phyloP scores from a whole-genome alignment of 2,113 vertebrate species.

The Oryzias melastigma region DNA sequence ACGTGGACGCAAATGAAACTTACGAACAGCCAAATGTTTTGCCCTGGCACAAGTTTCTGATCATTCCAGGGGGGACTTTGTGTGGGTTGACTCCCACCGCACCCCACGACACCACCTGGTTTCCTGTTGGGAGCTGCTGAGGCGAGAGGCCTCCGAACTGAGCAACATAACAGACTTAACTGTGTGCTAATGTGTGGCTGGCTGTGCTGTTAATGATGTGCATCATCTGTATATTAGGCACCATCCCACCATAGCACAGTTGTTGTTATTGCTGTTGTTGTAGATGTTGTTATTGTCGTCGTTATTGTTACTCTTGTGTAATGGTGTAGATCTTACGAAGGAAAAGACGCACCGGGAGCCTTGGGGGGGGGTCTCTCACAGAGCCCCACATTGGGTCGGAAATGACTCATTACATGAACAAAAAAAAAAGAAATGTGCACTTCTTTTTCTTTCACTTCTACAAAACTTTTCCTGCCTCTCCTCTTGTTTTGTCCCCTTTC shows the following conservation, averaged over 20 bases:
- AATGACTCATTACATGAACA: conserved; percentile 59
- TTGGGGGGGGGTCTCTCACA: conserved; percentile 41
- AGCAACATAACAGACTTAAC: conserved; percentile 39
- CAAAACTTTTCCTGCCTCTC: neutral
- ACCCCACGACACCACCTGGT: conserved; percentile 11
- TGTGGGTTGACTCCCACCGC: conserved; percentile 6
- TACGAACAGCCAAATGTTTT: conserved; percentile 9
- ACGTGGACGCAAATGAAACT: neutral
- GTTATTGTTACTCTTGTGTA: conserved; percentile 54
- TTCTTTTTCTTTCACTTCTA: conserved; percentile 25
- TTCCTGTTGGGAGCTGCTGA: conserved; percentile 27
- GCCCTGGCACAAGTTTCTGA: neutral
- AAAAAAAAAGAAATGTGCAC: conserved; percentile 12
- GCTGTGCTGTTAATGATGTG: conserved; percentile 63
- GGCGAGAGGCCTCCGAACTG: conserved; percentile 23
- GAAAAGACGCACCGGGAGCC: conserved; percentile 52
- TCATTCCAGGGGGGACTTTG: neutral
- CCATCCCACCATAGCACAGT: conserved; percentile 52
- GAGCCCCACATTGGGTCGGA: conserved; percentile 36
- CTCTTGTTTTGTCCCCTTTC: neutral
- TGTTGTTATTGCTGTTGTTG: conserved; percentile 48
- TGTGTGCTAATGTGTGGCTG: conserved; percentile 58
- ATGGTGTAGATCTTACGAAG: conserved; percentile 61
- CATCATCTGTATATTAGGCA: conserved; percentile 50
- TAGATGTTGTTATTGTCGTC: conserved; percentile 30